Evolutionary conservation across 2,888 invertebrate genomes (phyloP).

Genomic region (Tenthredo livida): DNA sequence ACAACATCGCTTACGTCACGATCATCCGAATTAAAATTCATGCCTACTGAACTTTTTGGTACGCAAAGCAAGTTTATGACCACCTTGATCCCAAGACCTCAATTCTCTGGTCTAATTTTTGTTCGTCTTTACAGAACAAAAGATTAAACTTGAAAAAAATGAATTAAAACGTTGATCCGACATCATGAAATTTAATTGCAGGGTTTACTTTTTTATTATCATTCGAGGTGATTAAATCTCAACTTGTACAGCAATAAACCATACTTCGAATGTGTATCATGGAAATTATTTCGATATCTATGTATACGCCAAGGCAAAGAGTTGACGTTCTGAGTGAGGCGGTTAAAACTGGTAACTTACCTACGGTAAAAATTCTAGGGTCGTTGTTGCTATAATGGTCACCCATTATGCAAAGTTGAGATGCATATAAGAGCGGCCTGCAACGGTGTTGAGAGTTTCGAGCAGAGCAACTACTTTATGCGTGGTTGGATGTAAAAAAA

Average conservation of each 20-base stretch:
- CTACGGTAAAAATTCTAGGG: slow-evolving; percentile 32
- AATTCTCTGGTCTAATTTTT: background rate
- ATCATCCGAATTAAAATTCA: slow-evolving; percentile 10
- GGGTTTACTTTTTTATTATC: background rate
- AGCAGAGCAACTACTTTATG: slow-evolving; percentile 36
- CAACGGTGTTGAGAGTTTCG: background rate
- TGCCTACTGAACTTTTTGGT: background rate
- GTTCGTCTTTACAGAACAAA: background rate
- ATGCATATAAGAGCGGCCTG: slow-evolving; percentile 16
- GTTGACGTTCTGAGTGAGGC: background rate
- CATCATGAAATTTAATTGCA: background rate
- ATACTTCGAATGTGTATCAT: background rate
- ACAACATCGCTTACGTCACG: background rate
- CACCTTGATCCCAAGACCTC: slow-evolving; percentile 29
- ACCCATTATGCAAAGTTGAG: slow-evolving; percentile 41
- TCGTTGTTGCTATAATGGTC: slow-evolving; percentile 18
- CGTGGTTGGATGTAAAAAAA: slow-evolving; percentile 1
- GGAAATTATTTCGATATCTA: background rate
- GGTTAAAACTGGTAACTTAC: background rate
- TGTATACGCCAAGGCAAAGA: background rate
- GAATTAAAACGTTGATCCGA: background rate
- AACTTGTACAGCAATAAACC: background rate
- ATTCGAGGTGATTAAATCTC: background rate
- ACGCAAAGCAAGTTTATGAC: background rate
- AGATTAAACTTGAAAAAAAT: background rate